phyloP scores from a whole-genome alignment of 2,888 invertebrate species.

The Ephialtes manifestator region DNA sequence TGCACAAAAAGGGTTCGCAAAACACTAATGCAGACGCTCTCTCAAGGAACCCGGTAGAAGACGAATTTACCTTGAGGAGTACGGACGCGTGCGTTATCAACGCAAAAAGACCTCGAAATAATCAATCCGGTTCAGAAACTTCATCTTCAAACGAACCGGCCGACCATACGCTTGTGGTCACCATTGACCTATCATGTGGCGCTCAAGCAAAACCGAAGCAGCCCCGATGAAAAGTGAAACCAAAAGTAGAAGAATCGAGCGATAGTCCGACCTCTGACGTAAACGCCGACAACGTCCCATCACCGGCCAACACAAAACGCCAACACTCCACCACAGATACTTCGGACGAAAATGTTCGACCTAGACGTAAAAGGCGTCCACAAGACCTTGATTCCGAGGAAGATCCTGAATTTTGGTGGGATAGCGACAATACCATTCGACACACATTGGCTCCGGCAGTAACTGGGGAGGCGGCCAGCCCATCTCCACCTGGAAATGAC shows the following conservation, averaged over 20 bases:
- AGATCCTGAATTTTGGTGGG: neutral
- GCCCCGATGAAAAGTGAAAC: neutral
- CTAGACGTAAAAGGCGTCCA: neutral
- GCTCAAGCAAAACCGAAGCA: neutral
- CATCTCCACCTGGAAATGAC: neutral
- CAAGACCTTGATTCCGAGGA: neutral
- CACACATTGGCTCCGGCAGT: neutral
- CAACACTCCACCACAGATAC: neutral
- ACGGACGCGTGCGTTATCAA: neutral
- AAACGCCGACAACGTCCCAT: neutral
- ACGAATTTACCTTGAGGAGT: neutral
- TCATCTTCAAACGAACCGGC: neutral
- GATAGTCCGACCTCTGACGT: neutral
- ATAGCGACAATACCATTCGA: neutral
- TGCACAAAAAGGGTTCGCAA: neutral
- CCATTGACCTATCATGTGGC: neutral
- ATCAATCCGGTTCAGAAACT: neutral
- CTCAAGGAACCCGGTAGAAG: neutral
- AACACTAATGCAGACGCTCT: conserved; percentile 6
- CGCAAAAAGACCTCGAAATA: neutral
- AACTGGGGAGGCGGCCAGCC: neutral
- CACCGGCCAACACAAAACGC: neutral
- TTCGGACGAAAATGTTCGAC: neutral
- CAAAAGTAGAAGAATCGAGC: neutral
- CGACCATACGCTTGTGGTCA: neutral